A percentile compares a stretch with the other conserved stretches of the same genome.
Conservation (phyloP, 2,797 vertebrate genomes). For the Ibycter americanus region DNA sequence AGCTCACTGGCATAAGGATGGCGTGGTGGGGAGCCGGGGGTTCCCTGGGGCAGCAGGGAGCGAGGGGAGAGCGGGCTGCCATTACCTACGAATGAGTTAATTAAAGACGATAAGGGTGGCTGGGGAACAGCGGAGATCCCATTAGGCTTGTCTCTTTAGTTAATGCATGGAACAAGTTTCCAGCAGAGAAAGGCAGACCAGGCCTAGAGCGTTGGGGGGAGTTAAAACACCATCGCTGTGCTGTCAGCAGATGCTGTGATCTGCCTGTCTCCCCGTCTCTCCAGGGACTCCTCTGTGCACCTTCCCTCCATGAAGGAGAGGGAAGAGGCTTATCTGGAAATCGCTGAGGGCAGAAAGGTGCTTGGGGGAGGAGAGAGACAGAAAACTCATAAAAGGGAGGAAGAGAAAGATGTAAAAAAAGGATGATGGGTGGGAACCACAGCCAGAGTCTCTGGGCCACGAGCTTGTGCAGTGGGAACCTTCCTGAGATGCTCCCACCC, state of each 20-base stretch:
- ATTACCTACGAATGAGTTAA: not conserved
- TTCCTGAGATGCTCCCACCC: not conserved
- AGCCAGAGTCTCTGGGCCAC: not conserved
- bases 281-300: not conserved
- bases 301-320: not conserved
- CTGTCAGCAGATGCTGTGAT: not conserved
- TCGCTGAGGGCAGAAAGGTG: not conserved
- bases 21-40: not conserved
- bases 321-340: slow-evolving; percentile 25
- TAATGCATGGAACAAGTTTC: slow-evolving; percentile 42
- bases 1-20: not conserved
- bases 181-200: not conserved
- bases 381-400: not conserved
- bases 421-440: not conserved
- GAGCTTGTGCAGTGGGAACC: fast-evolving
- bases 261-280: not conserved
- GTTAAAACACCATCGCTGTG: not conserved
- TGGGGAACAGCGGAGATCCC: not conserved
- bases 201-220: not conserved
- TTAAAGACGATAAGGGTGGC: not conserved
- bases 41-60: not conserved
- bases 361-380: not conserved
- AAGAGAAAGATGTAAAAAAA: not conserved
- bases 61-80: not conserved
- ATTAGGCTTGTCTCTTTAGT: slow-evolving; percentile 39